Conservation (phyloP, 2,888 invertebrate species). For the Criorhina ranunculi region DNA sequence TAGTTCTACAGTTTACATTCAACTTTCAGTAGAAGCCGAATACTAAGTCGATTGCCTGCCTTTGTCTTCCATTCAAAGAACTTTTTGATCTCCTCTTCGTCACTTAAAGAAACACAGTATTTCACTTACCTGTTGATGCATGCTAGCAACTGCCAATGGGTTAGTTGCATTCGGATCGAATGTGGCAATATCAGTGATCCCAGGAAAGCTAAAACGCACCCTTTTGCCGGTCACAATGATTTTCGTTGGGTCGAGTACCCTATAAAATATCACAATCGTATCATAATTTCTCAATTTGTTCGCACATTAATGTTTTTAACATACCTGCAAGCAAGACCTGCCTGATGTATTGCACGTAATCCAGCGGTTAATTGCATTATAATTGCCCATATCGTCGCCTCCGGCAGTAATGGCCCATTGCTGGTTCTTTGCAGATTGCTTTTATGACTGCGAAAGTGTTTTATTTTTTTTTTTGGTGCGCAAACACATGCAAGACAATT, state of each 20-base stretch:
- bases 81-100: too few species aligned
- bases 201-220: constrained; percentile 92
- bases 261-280: constrained; percentile 79
- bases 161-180: constrained; percentile 89
- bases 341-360: constrained; percentile 94
- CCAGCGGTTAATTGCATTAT: constrained; percentile 98
- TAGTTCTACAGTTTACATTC: too few species aligned
- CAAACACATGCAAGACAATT: constrained; percentile 45
- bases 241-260: constrained; percentile 96
- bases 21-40: too few species aligned
- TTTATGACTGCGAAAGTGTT: constrained; percentile 82
- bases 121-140: constrained; percentile 87
- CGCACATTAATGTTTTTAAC: constrained; percentile 52
- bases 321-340: constrained; percentile 87
- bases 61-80: too few species aligned
- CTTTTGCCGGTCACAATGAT: constrained; percentile 92
- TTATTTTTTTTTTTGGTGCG: constrained; percentile 13
- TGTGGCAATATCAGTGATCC: constrained; percentile 92
- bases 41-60: too few species aligned
- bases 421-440: constrained; percentile 85
- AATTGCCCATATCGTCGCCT: constrained; percentile 97
- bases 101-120: background rate
- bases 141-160: constrained; percentile 88
- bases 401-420: constrained; percentile 92
- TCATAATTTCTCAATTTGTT: background rate